phyloP scores from a whole-genome alignment of 2,888 invertebrate species.

The Gisinianus flammeolus region DNA sequence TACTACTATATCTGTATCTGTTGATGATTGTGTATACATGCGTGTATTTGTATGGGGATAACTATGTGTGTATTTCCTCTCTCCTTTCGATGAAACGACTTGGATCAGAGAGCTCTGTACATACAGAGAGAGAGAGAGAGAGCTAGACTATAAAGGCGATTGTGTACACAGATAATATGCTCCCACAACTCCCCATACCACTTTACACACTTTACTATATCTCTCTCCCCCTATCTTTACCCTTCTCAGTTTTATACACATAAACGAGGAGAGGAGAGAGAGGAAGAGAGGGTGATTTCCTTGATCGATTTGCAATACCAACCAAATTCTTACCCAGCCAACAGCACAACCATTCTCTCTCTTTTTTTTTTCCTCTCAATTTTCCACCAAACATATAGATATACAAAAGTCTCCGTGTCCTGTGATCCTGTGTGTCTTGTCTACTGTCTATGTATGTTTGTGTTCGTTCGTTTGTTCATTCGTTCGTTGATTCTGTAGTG shows the following conservation, averaged over 20 bases:
- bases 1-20: background rate
- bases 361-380: background rate
- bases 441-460: background rate
- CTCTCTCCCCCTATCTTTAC: background rate
- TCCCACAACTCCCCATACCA: background rate
- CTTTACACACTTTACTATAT: background rate
- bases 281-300: conserved; percentile 35
- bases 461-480: background rate
- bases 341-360: background rate
- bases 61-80: background rate
- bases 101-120: conserved; percentile 4
- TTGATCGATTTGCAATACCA: conserved; percentile 39
- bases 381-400: background rate
- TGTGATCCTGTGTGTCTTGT: background rate
- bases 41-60: background rate
- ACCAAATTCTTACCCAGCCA: conserved; percentile 6
- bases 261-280: conserved; percentile 27
- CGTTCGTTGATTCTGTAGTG: background rate
- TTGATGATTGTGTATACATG: background rate
- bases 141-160: background rate
- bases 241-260: background rate
- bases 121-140: background rate
- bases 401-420: background rate
- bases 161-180: conserved; percentile 13
- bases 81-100: background rate